A percentile compares a stretch with the other conserved stretches of the same genome.
These are phyloP conservation scores for Yponomeuta malinellus DNA, from an alignment of 2,888 invertebrate genomes.

Conservation along the genomic window DNA sequence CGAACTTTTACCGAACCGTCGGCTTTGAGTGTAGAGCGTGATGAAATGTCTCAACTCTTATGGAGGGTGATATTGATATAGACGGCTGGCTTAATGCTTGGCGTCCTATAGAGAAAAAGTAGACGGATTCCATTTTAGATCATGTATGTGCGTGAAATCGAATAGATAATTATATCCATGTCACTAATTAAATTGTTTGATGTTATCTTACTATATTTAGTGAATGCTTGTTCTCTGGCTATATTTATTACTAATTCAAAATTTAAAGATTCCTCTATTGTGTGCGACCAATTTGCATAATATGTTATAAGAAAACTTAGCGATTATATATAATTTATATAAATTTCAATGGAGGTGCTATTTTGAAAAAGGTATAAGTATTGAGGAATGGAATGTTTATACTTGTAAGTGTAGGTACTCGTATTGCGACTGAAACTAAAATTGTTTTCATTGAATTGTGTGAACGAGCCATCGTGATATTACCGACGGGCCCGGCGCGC, in stretches of 20 bases:
- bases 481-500: neutral
- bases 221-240: conserved; percentile 18
- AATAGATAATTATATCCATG: conserved; percentile 2
- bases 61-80: neutral
- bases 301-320: conserved; percentile 30
- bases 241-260: conserved; percentile 8
- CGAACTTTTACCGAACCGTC: neutral
- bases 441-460: neutral
- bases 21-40: neutral
- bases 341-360: conserved; percentile 67
- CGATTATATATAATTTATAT: conserved; percentile 33
- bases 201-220: conserved; percentile 15
- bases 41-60: neutral
- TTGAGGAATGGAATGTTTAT: neutral
- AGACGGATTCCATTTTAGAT: conserved; percentile 9
- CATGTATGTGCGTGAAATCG: neutral
- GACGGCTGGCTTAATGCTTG: neutral
- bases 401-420: neutral
- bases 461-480: neutral
- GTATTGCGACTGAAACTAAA: neutral
- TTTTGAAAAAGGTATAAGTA: conserved; percentile 56
- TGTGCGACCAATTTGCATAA: conserved; percentile 39
- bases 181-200: neutral
- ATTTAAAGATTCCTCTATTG: conserved; percentile 4
- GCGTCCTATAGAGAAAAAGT: neutral